Evolutionary conservation across 2,113 vertebrate species (phyloP).

Genomic region (Gavia stellata): DNA sequence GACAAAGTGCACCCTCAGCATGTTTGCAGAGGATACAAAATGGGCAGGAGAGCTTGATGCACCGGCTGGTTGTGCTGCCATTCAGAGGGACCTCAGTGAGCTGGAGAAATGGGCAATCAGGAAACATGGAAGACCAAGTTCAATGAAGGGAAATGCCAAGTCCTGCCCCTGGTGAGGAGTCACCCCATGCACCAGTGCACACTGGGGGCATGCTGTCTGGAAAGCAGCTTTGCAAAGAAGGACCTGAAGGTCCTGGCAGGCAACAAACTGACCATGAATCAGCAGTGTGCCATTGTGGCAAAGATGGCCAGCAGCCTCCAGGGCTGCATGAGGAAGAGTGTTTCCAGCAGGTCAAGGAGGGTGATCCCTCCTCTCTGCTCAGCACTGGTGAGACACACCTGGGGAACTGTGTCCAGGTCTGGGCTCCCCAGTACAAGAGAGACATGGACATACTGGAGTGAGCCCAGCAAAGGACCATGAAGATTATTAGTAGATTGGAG

Average conservation of each 20-base stretch:
- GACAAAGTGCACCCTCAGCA: not conserved
- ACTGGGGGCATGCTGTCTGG: accelerated
- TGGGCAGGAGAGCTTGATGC: not conserved
- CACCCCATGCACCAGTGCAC: not conserved
- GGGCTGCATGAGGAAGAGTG: not conserved
- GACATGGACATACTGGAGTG: not conserved
- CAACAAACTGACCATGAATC: not conserved
- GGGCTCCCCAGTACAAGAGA: not conserved
- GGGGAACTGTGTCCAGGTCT: not conserved
- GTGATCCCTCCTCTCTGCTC: not conserved
- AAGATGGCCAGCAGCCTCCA: not conserved
- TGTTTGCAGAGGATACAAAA: not conserved
- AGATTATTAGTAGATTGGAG: not conserved
- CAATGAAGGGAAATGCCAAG: not conserved
- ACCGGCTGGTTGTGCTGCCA: not conserved
- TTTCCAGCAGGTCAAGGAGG: not conserved
- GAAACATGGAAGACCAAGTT: not conserved
- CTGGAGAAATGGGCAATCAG: not conserved
- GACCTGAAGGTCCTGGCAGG: accelerated
- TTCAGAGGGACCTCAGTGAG: not conserved
- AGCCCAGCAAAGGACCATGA: not conserved
- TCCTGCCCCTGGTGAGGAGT: not conserved
- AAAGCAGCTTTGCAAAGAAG: not conserved
- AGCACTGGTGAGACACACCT: not conserved
- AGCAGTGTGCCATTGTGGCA: not conserved